These are phyloP conservation scores for Bugulina stolonifera DNA, from an alignment of 2,888 invertebrate genomes.

Conservation along the genomic window DNA sequence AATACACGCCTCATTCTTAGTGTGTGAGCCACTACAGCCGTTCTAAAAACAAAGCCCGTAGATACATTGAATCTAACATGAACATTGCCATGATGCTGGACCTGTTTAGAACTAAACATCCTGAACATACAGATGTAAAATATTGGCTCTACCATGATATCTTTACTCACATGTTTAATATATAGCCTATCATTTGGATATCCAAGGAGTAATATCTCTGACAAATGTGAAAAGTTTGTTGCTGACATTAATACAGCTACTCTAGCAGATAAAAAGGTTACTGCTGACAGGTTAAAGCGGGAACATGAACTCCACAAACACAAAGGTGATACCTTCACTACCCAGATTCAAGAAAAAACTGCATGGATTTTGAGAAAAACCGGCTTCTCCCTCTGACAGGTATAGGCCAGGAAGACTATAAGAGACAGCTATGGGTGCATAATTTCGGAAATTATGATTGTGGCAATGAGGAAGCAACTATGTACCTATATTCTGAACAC, in stretches of 20 bases:
- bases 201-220: neutral
- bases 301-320: neutral
- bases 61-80: neutral
- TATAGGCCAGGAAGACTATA: slow-evolving; percentile 1
- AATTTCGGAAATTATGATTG: neutral
- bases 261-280: neutral
- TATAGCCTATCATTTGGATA: neutral
- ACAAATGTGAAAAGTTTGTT: neutral
- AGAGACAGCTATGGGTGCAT: slow-evolving; percentile 6
- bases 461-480: neutral
- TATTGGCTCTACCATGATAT: neutral
- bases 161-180: neutral
- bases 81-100: neutral
- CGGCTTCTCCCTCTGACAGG: neutral
- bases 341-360: neutral
- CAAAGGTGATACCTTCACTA: neutral
- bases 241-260: neutral
- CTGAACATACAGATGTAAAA: neutral
- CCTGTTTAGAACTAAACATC: neutral
- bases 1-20: no score
- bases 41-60: neutral
- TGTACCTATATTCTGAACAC: neutral
- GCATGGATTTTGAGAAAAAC: slow-evolving; percentile 12
- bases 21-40: neutral
- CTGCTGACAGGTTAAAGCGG: neutral